A percentile compares a stretch with the other conserved stretches of the same genome.
phyloP scores from a whole-genome alignment of 2,113 vertebrate species.

The Herpetotheres cachinnans region DNA sequence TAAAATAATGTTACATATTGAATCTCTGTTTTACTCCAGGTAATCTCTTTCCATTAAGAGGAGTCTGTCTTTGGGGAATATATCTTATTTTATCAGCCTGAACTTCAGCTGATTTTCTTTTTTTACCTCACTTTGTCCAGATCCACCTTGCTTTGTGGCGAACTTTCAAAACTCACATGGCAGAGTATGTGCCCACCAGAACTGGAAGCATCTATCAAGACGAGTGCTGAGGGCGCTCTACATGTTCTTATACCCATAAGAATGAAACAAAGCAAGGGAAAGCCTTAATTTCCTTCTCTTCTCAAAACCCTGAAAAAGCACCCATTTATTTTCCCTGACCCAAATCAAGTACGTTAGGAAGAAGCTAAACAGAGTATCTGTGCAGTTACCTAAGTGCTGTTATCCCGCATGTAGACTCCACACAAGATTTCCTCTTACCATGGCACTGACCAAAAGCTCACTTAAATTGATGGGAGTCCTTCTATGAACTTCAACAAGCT shows the following conservation, averaged over 20 bases:
- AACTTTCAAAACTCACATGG: slow-evolving; percentile 5
- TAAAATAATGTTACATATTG: slow-evolving; percentile 12
- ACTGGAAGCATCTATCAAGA: slow-evolving; percentile 14
- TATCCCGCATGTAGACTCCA: background rate
- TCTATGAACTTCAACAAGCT: background rate
- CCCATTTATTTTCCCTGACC: background rate
- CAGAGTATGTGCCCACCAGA: background rate
- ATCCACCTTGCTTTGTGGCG: background rate
- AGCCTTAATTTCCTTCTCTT: background rate
- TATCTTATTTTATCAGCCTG: slow-evolving; percentile 52
- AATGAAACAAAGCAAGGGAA: slow-evolving; percentile 8
- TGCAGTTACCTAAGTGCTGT: background rate
- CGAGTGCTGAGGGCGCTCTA: background rate
- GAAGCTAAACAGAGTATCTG: background rate
- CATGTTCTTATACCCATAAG: background rate
- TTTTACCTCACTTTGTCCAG: slow-evolving; percentile 21
- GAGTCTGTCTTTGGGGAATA: background rate
- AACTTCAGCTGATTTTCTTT: slow-evolving; percentile 33
- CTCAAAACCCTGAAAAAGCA: background rate
- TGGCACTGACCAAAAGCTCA: background rate
- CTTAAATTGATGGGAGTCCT: background rate
- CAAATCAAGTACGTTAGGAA: background rate
- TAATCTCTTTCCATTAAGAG: slow-evolving; percentile 19
- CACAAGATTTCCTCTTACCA: background rate
- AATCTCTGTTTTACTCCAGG: background rate